Evolutionary conservation across 1,140 invertebrate species (phyloP).

Genomic region (Stegodyphus mimosarum): DNA sequence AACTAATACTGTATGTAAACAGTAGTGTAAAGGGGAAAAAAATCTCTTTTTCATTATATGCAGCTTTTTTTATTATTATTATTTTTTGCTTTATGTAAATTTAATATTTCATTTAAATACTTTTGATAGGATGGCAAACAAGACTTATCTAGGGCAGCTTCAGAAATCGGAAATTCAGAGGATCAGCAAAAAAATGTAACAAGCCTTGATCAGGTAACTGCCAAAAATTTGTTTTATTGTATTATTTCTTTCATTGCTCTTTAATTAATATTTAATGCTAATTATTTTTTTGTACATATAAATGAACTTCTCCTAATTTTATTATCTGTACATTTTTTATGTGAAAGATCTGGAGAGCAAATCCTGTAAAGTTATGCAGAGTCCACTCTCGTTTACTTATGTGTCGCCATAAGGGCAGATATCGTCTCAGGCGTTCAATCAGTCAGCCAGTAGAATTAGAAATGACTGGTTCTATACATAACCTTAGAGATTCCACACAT

Average conservation of each 20-base stretch:
- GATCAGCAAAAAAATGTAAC: conserved; percentile 40
- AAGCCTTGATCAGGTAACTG: conserved; percentile 53
- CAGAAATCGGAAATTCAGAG: conserved; percentile 23
- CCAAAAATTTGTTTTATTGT: background rate
- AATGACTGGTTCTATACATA: conserved; percentile 61
- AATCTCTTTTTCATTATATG: too few species aligned
- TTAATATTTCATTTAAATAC: background rate
- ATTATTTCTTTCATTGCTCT: too few species aligned
- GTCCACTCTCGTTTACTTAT: conserved; percentile 64
- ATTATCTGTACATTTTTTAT: too few species aligned
- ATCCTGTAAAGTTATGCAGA: conserved; percentile 73
- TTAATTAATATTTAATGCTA: too few species aligned
- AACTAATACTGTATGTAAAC: too few species aligned
- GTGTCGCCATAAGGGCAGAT: conserved; percentile 67
- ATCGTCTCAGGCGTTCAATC: conserved; percentile 75
- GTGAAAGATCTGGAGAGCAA: conserved; percentile 40
- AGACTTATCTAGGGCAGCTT: conserved; percentile 4
- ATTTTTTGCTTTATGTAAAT: too few species aligned
- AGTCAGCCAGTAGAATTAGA: conserved; percentile 80
- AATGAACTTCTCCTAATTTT: too few species aligned
- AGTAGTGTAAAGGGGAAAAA: too few species aligned
- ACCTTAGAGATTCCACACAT: conserved; percentile 34
- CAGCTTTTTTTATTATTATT: too few species aligned
- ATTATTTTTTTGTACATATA: too few species aligned
- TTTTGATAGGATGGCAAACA: conserved; percentile 20